These are phyloP conservation scores for Spicauda simplicius DNA, from an alignment of 2,888 invertebrate species.

Conservation along the genomic window DNA sequence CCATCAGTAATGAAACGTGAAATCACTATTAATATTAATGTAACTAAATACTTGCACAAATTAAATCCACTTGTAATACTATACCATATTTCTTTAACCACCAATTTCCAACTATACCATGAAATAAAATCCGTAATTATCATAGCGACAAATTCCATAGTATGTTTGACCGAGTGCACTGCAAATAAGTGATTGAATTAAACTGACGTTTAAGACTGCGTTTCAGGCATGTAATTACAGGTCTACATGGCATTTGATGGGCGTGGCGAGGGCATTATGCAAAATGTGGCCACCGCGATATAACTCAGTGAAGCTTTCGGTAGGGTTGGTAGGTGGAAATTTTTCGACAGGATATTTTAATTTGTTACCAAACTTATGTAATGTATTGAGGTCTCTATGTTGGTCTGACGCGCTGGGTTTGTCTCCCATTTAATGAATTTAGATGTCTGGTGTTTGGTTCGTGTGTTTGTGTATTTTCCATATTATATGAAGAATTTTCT, in stretches of 20 bases:
- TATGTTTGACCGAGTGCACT: slow-evolving; percentile 1
- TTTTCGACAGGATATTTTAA: background rate
- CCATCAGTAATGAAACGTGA: background rate
- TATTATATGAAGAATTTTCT: no score
- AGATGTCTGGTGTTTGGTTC: no score
- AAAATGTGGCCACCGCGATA: slow-evolving; percentile 47
- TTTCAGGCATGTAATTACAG: slow-evolving; percentile 39
- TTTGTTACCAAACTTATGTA: no score
- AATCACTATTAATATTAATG: background rate
- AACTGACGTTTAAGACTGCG: slow-evolving; percentile 15
- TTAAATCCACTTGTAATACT: background rate
- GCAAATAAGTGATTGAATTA: slow-evolving; percentile 32
- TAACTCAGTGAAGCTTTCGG: background rate
- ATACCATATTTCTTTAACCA: background rate
- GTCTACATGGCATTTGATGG: slow-evolving; percentile 62
- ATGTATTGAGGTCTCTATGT: no score
- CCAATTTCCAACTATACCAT: background rate
- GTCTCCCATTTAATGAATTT: no score
- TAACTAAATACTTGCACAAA: background rate
- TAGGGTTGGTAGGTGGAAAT: slow-evolving; percentile 12
- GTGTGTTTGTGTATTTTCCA: no score
- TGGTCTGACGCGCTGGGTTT: no score
- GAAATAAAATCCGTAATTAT: slow-evolving; percentile 9
- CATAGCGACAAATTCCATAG: slow-evolving; percentile 6
- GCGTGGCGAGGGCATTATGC: slow-evolving; percentile 68